Percentiles rank a stretch among this genome's conserved stretches.
phyloP scores from a whole-genome alignment of 2,888 invertebrate species.

The Xestia sexstrigata region DNA sequence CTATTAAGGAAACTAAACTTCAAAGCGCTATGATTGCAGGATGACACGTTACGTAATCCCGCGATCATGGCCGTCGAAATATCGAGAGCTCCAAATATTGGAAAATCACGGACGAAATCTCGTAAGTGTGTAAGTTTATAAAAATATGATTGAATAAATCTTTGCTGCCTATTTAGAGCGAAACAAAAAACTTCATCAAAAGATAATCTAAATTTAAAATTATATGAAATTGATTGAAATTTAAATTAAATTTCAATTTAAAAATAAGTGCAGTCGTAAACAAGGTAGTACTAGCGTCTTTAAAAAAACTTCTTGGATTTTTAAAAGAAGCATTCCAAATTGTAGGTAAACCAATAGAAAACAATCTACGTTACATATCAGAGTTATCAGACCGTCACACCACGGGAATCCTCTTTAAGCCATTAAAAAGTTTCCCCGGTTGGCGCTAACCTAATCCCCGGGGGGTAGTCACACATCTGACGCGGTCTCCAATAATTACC shows the following conservation, averaged over 20 bases:
- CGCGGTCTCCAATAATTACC: conserved; percentile 34
- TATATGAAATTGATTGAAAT: no score
- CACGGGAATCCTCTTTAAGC: conserved; percentile 47
- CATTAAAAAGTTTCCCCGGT: conserved; percentile 66
- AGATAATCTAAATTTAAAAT: no score
- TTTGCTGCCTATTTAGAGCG: background rate
- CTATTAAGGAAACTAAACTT: no score
- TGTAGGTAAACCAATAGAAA: background rate
- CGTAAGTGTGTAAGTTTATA: no score
- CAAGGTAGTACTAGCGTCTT: background rate
- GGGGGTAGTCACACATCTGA: conserved; percentile 46
- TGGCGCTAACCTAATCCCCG: conserved; percentile 45
- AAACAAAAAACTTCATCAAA: background rate
- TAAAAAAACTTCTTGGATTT: background rate
- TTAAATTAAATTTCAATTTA: background rate
- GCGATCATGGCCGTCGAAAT: no score
- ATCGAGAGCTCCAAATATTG: no score
- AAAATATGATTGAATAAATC: no score
- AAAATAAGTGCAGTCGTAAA: background rate
- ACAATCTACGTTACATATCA: conserved; percentile 10
- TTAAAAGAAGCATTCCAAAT: background rate
- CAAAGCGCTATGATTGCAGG: no score
- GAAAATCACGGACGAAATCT: no score
- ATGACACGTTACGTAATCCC: no score
- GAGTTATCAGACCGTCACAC: background rate